phyloP scores from a whole-genome alignment of 2,888 invertebrate genomes.

The Didymodactylos carnosus region DNA sequence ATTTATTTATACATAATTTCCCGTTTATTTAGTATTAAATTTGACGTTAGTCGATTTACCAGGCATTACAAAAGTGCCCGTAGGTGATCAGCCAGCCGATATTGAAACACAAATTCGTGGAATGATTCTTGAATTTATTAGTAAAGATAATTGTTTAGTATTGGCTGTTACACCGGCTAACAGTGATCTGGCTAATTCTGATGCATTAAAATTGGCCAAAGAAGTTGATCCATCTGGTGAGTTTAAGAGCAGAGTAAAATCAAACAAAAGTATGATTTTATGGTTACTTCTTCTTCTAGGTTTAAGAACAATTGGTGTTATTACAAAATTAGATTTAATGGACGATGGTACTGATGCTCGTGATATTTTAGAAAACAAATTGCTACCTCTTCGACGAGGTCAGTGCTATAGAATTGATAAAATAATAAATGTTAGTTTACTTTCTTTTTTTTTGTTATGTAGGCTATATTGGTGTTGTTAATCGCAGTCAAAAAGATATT shows the following conservation, averaged over 20 bases:
- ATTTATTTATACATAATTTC: too few relatives aligned
- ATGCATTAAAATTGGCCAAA: slow-evolving; percentile 89
- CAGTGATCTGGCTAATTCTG: slow-evolving; percentile 91
- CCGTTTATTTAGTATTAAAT: slow-evolving; percentile 34
- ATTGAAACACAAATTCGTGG: slow-evolving; percentile 78
- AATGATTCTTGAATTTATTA: slow-evolving; percentile 85
- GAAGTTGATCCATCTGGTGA: slow-evolving; percentile 87
- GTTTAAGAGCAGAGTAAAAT: too few relatives aligned
- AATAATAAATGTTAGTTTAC: neutral
- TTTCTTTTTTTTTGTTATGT: neutral
- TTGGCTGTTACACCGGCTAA: slow-evolving; percentile 92
- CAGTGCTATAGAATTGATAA: neutral
- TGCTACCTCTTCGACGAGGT: slow-evolving; percentile 55
- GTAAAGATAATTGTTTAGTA: slow-evolving; percentile 76
- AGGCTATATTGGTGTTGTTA: slow-evolving; percentile 90
- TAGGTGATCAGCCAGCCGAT: slow-evolving; percentile 85
- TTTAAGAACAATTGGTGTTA: slow-evolving; percentile 90
- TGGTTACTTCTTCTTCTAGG: too few relatives aligned
- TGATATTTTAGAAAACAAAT: slow-evolving; percentile 86
- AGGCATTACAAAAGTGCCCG: slow-evolving; percentile 84
- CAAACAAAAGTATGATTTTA: too few relatives aligned
- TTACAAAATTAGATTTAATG: slow-evolving; percentile 97
- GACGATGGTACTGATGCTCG: slow-evolving; percentile 97
- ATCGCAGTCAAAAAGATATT: slow-evolving; percentile 73
- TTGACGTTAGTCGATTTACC: slow-evolving; percentile 61